Evolutionary conservation across 2,113 vertebrate genomes (phyloP).

Genomic region (Syrrhaptes paradoxus): DNA sequence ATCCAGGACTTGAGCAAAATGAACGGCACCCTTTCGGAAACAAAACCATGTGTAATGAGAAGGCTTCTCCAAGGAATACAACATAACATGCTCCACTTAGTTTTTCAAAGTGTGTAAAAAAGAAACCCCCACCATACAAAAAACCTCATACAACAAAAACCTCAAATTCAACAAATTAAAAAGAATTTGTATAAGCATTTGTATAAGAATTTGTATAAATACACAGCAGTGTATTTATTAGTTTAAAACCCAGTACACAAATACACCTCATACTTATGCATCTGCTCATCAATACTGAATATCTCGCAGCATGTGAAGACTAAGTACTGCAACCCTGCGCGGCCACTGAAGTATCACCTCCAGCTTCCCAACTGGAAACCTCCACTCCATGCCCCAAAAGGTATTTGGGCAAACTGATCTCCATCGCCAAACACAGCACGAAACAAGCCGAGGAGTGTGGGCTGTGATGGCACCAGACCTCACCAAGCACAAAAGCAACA

Average conservation of each 20-base stretch:
- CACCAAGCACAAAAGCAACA: neutral
- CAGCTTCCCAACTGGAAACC: neutral
- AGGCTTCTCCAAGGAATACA: neutral
- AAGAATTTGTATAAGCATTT: neutral
- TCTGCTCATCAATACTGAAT: neutral
- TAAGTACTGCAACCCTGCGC: neutral
- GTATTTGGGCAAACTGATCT: neutral
- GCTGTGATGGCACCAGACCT: accelerated
- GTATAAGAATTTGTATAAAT: neutral
- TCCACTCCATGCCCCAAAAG: neutral
- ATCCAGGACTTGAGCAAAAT: neutral
- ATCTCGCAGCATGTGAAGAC: neutral
- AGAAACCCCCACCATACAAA: neutral
- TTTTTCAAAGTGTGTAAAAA: neutral
- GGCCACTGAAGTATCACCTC: neutral
- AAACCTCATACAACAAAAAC: neutral
- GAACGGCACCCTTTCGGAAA: neutral
- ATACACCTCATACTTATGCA: neutral
- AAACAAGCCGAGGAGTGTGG: neutral
- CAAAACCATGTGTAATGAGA: neutral
- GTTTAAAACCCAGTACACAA: neutral
- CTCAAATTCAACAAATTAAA: neutral
- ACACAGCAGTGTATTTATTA: neutral
- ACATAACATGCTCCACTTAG: neutral
- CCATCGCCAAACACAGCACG: accelerated